A percentile compares a stretch with the other conserved stretches of the same genome.
These are phyloP conservation scores for Leptinotarsa undecemlineata DNA, from an alignment of 1,140 invertebrate genomes.

Conservation along the genomic window DNA sequence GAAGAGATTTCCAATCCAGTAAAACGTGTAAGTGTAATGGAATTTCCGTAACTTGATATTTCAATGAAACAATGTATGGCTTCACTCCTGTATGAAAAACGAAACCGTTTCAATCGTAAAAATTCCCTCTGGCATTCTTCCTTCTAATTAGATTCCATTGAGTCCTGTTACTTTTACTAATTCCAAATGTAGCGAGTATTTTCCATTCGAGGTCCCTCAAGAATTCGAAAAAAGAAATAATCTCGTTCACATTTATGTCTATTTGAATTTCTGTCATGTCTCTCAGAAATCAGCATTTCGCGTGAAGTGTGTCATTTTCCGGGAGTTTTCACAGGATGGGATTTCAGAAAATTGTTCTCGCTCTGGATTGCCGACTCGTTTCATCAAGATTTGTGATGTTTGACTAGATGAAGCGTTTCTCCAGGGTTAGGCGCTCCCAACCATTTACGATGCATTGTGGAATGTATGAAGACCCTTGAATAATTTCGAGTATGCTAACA, in stretches of 20 bases:
- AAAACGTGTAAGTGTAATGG: too few species aligned
- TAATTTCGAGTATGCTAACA: too few species aligned
- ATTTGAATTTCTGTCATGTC: slow-evolving; percentile 6
- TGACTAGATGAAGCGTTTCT: neutral
- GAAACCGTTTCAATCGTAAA: neutral
- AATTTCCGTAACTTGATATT: neutral
- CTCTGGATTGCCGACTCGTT: neutral
- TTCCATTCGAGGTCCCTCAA: neutral
- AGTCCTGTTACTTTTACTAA: neutral
- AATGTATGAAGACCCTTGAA: too few species aligned
- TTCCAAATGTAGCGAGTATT: neutral
- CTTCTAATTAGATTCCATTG: neutral
- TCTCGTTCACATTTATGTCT: neutral
- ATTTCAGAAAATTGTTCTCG: neutral
- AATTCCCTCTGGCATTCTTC: neutral
- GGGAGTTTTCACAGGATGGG: neutral
- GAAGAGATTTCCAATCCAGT: too few species aligned
- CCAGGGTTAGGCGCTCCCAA: neutral
- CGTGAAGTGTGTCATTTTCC: neutral
- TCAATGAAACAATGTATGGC: neutral
- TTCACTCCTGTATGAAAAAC: neutral
- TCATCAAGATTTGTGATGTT: neutral
- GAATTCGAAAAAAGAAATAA: neutral
- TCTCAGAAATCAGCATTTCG: neutral
- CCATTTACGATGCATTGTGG: too few species aligned